Evolutionary conservation across 2,888 invertebrate species (phyloP).

Genomic region (Orchesellides sinensis): DNA sequence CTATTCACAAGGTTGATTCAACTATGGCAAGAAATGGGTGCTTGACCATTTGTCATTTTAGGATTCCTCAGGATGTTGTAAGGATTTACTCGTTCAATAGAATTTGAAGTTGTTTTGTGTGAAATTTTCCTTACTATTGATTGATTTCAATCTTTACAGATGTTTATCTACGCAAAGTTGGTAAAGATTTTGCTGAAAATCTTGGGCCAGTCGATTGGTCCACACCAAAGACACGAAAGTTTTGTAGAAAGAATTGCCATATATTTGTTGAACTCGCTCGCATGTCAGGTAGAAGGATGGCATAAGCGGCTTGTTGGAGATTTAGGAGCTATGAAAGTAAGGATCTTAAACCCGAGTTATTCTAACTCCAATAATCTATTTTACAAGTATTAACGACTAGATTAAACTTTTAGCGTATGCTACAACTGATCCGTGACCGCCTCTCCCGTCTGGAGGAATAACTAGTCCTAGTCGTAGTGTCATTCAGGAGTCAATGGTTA

Average conservation of each 20-base stretch:
- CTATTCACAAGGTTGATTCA: slow-evolving; percentile 88
- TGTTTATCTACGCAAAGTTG: slow-evolving; percentile 92
- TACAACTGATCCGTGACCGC: slow-evolving; percentile 90
- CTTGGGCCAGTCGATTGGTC: slow-evolving; percentile 82
- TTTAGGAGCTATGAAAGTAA: slow-evolving; percentile 89
- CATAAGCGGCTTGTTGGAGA: slow-evolving; percentile 95
- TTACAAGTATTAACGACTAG: background rate
- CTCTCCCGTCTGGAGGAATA: slow-evolving; percentile 84
- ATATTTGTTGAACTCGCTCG: slow-evolving; percentile 94
- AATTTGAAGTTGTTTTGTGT: background rate
- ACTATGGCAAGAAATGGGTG: slow-evolving; percentile 98
- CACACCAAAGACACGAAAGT: slow-evolving; percentile 84
- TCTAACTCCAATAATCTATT: background rate
- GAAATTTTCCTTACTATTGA: background rate
- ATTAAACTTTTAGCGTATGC: slow-evolving; percentile 83
- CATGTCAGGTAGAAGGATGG: slow-evolving; percentile 96
- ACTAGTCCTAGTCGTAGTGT: slow-evolving; percentile 83
- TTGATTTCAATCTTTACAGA: slow-evolving; percentile 79
- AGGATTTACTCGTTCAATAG: no score
- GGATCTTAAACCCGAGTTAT: background rate
- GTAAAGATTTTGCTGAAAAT: slow-evolving; percentile 90
- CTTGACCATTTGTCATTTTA: slow-evolving; percentile 94
- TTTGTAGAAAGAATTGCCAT: slow-evolving; percentile 97
- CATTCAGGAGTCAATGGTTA: slow-evolving; percentile 86
- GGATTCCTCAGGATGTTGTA: slow-evolving; percentile 96